Evolutionary conservation across 1,140 invertebrate genomes (phyloP), one percentile per base, ranked within the genome.

Genomic region (Hetaerina americana): DNA sequence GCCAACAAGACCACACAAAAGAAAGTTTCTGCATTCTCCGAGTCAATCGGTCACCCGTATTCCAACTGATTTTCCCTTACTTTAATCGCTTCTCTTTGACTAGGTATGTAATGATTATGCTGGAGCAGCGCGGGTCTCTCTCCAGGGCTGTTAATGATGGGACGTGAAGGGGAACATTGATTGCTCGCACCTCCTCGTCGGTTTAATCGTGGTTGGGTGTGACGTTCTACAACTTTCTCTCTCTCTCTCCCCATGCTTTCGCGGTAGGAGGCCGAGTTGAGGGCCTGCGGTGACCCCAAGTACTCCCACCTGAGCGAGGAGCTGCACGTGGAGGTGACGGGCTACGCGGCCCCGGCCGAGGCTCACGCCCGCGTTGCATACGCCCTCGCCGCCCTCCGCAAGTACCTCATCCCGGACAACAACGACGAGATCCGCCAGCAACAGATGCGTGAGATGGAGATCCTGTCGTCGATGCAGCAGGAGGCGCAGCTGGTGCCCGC

Each of bases 271-370:
- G 94, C 98, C 78, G 93, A 97, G 78, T 83, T 94, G 24, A 84
- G 95, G 31, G 88, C 88, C 76, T 91, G 92, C 0, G 82, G 92
- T 67, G 95, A 98, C 80, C 92, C 93, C 0, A 96, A 97, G 79
- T 97, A 95, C 79, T 87, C 92, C 8, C 96, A 98, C 81, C 85
- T 98, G 15, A 88, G 88, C 70, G 95, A 97, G 75, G 94, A 97
- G 75, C 85, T 98, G 3, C 96, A 98, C 79, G 92, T 98, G 0
- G 92, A 97, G 80, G 92, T 98, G 72, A 91, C 92, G 66, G 92
- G 94, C 15, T 86, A 92, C 72, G 94, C 93, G 5, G 90, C 94
- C 18, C 92, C 95, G 0, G 90, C 93, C 0, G 94, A 98, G 79
- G 94, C 93, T 0, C 94, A 98, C 80, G 91, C 92, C 22, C 85